Percentiles rank a stretch among this genome's conserved stretches.
Conservation (phyloP, 92 coral and sea anemone species). For the Blastomussa wellsi region DNA sequence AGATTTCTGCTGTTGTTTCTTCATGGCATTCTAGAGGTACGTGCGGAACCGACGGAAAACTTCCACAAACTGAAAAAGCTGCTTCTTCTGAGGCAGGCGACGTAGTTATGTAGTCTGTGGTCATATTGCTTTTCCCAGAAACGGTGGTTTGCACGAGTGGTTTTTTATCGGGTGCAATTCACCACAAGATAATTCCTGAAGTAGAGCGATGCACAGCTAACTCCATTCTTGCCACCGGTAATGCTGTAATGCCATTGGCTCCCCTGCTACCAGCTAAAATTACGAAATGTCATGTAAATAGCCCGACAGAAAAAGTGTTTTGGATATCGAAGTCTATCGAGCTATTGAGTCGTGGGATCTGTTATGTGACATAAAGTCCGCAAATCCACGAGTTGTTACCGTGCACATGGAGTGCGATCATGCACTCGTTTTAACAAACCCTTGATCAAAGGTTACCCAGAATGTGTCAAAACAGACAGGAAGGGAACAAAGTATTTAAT, state of each 20-base stretch:
- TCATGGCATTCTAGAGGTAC: neutral
- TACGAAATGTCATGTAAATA: neutral
- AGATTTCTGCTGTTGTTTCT: neutral
- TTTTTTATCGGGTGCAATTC: neutral
- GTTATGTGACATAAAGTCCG: neutral
- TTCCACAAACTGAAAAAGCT: constrained; percentile 21
- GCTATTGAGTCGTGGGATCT: neutral
- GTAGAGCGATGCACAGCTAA: neutral
- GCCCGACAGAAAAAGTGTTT: neutral
- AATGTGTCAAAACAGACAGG: no score
- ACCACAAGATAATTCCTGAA: neutral
- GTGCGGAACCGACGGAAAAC: constrained; percentile 12
- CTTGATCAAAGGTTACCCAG: no score
- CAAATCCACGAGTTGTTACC: neutral
- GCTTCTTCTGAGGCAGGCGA: constrained; percentile 4
- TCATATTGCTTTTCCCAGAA: constrained; percentile 1
- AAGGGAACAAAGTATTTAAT: no score
- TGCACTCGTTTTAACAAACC: neutral
- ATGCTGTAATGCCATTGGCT: constrained; percentile 28
- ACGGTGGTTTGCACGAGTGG: neutral
- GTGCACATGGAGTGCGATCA: neutral
- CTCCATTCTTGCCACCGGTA: constrained; percentile 24
- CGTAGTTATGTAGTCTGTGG: neutral
- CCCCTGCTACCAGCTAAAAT: constrained; percentile 8
- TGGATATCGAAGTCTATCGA: neutral